Conservation (phyloP, 1,140 invertebrate genomes). For the Trachymyrmex septentrionalis region DNA sequence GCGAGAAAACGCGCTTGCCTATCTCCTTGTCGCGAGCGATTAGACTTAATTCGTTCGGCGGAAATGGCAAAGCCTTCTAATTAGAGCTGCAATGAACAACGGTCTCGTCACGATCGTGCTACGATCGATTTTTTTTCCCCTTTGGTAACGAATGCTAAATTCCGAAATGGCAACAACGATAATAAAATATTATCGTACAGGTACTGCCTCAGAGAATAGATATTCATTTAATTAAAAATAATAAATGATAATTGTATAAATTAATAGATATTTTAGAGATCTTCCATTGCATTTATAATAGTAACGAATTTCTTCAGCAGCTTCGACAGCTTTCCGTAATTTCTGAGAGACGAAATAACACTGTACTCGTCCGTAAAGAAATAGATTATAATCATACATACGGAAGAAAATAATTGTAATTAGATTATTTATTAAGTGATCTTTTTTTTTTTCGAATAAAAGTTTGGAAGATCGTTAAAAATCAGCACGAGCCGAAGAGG, state of each 20-base stretch:
- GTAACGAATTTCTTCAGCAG: no score
- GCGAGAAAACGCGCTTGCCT: conserved; percentile 35
- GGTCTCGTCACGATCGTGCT: conserved; percentile 61
- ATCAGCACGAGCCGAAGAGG: background rate
- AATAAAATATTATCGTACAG: background rate
- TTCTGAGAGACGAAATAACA: background rate
- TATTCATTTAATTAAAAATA: background rate
- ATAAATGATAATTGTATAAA: background rate
- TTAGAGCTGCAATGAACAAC: conserved; percentile 79
- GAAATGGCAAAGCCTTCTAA: conserved; percentile 80
- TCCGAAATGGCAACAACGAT: background rate
- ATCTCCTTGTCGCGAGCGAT: conserved; percentile 68
- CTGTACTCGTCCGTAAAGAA: background rate
- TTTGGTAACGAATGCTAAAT: background rate
- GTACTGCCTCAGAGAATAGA: background rate
- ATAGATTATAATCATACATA: background rate
- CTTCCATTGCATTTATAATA: background rate
- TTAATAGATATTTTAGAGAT: background rate
- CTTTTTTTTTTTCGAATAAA: background rate
- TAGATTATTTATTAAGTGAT: background rate
- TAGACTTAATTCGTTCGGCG: conserved; percentile 78
- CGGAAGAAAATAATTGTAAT: background rate
- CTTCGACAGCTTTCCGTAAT: no score
- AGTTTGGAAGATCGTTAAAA: background rate
- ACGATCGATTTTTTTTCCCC: background rate